Evolutionary conservation across 2,113 vertebrate genomes (phyloP), one percentile per base, ranked within the genome.

Genomic region (Protomyctophum bolini): DNA sequence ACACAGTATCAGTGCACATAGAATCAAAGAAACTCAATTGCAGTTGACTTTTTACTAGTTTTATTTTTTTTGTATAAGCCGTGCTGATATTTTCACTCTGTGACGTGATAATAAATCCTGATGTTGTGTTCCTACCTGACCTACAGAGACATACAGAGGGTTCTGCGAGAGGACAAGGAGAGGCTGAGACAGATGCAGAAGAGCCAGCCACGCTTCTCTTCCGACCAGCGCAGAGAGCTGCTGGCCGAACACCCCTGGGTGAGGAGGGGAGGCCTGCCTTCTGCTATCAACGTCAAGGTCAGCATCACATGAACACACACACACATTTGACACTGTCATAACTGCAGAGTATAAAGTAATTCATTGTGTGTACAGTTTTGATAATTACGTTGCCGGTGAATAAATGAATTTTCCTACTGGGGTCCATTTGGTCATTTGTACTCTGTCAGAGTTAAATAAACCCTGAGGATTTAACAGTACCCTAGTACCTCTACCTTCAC

Each of bases 161-260:
- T 99, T 69, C 83, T 99, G 72, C 86, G 92, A 73, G 94, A 97
- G 71, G 97, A 99, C 87, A 92, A 93, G 15, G 92, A 95, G 79
- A 92, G 93, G 72, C 86, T 99, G 77, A 92, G 92, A 80, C 90
- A 88, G 59, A 94, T 99, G 94, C 96, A 94, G 89, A 95, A 92
- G 78, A 88, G 89, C 60, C 97, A 99, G 89, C 97, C 97, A 28
- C 90, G 91, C 68, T 97, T 99, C 83, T 92, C 95, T 0, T 94
- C 95, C 1, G 90, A 92, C 10, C 96, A 99, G 90, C 91, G 93
- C 58, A 90, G 85, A 82, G 96, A 98, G 77, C 92, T 98, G 3
- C 70, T 90, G 48, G 96, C 96, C 66, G 95, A 95, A 29, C 96
- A 98, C 86, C 93, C 95, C 0, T 98, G 97, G 97, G 92, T 98